phyloP scores from a whole-genome alignment of 2,888 invertebrate genomes.

The Adelognathus sp. region DNA sequence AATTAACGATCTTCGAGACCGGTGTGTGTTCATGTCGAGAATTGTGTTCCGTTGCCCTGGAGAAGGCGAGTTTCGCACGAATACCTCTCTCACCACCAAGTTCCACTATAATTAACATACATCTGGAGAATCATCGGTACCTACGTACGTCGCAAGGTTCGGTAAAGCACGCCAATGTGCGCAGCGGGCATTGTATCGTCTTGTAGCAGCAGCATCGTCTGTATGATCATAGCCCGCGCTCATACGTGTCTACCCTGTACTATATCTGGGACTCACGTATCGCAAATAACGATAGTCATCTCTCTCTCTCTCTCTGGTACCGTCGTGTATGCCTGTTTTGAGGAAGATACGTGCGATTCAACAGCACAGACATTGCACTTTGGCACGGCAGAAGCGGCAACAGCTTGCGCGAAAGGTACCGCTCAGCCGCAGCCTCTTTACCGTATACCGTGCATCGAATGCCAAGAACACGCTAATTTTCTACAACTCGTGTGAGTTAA shows the following conservation, averaged over 20 bases:
- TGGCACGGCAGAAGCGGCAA: slow-evolving; percentile 28
- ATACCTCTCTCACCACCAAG: slow-evolving; percentile 38
- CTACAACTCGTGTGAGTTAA: slow-evolving; percentile 31
- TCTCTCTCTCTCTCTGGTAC: too few relatives aligned
- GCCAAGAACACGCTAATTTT: slow-evolving; percentile 32
- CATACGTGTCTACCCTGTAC: neutral
- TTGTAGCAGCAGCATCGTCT: slow-evolving; percentile 12
- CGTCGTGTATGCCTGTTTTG: slow-evolving; percentile 27
- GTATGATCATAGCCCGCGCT: slow-evolving; percentile 20
- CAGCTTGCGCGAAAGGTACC: slow-evolving; percentile 19
- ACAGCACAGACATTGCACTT: slow-evolving; percentile 42
- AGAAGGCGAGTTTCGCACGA: slow-evolving; percentile 37
- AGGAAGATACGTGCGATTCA: slow-evolving; percentile 36
- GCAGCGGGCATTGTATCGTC: slow-evolving; percentile 30
- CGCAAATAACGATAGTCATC: slow-evolving; percentile 45
- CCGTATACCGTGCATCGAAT: neutral
- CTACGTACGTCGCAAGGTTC: slow-evolving; percentile 25
- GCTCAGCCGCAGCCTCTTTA: neutral
- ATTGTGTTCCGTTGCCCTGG: slow-evolving; percentile 49
- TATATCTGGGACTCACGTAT: slow-evolving; percentile 46
- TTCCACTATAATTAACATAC: slow-evolving; percentile 58
- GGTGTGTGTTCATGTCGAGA: slow-evolving; percentile 36
- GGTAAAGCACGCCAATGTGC: slow-evolving; percentile 24
- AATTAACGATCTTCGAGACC: slow-evolving; percentile 54
- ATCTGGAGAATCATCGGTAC: slow-evolving; percentile 49